phyloP scores from a whole-genome alignment of 1,140 invertebrate genomes.

The Calosoma granatense region DNA sequence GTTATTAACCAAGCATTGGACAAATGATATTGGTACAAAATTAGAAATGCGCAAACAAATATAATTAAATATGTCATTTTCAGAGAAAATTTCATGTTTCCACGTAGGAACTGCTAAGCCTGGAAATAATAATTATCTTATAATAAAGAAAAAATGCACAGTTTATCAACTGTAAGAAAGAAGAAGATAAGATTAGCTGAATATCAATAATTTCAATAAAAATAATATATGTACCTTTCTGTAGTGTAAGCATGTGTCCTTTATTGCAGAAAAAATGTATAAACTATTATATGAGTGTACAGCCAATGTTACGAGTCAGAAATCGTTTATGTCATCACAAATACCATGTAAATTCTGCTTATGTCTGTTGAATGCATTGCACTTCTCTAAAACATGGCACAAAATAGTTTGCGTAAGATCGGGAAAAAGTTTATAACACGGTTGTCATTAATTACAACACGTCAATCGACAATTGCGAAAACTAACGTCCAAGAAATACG shows the following conservation, averaged over 20 bases:
- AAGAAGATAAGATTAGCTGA: neutral
- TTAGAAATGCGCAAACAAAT: conserved; percentile 27
- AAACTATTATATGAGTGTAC: neutral
- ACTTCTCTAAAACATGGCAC: conserved; percentile 1
- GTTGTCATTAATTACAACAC: too few species aligned
- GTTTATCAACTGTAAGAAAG: neutral
- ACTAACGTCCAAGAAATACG: too few species aligned
- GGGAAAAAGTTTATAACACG: too few species aligned
- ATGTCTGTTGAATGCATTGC: neutral
- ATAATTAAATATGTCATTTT: conserved; percentile 29
- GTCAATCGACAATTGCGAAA: too few species aligned
- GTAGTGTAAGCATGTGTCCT: conserved; percentile 7
- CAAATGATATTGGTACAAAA: conserved; percentile 22
- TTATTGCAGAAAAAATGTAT: conserved; percentile 1
- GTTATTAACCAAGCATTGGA: conserved; percentile 18
- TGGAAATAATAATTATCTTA: too few species aligned
- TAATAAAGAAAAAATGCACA: too few species aligned
- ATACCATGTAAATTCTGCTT: conserved; percentile 7
- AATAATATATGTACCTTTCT: conserved; percentile 5
- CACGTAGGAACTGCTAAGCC: neutral
- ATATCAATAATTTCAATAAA: neutral
- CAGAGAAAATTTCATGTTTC: conserved; percentile 25
- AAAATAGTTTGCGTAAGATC: neutral
- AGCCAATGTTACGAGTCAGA: conserved; percentile 3
- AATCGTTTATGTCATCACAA: conserved; percentile 6